Base-by-base conservation (phyloP, 2,888 invertebrate genomes). In the Lordiphosa andalusiaca region DNA sequence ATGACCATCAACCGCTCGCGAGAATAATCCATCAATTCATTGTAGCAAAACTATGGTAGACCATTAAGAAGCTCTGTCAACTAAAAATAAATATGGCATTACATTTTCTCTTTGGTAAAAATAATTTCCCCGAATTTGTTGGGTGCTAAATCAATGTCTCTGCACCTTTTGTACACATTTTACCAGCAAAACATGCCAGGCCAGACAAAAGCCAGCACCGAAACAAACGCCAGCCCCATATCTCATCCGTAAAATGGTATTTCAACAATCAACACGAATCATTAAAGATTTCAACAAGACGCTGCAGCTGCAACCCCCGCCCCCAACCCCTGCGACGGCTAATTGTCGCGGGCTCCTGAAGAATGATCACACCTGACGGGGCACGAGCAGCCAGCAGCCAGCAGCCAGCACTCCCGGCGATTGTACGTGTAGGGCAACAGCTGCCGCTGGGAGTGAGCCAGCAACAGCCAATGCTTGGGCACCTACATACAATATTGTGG, bases 401-500 rank as follows among this genome's bases (percentile, higher is more conserved):
- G 23, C 23, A 23, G 23, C 23, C 16, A 50, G 9, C 12, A 25
- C n/a, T 30, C 30, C 30, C 30, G 23, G 42, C 21, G n/a, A 4
- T 9, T 12, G 21, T n/a, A n/a, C 2, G 5, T 40, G 40, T 6
- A 23, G 4, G n/a, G n/a, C 23, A 41, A 25, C 41, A 58, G 12
- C 30, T 30, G 30, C 30, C 30, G 30, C 30, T 30, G 30, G 30
- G 30, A 30, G 30, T 30, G 12, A 37, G 37, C 37, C 13, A 13
- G 4, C 19, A 37, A 13, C 37, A 76, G 65, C 77, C 73, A 76
- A 81, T 72, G 67, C 69, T 44, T 71, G 71, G 61, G 67, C 67
- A 50, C 54, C 63, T 53, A 47, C 63, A 59, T 63, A 67, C 67
- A 76, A 69, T 67, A 46, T 71, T 67, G 81, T 73, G 85, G 83